A percentile compares a stretch with the other conserved stretches of the same genome.
phyloP scores from a whole-genome alignment of 1,140 invertebrate genomes.

The Ephestia elutella region DNA sequence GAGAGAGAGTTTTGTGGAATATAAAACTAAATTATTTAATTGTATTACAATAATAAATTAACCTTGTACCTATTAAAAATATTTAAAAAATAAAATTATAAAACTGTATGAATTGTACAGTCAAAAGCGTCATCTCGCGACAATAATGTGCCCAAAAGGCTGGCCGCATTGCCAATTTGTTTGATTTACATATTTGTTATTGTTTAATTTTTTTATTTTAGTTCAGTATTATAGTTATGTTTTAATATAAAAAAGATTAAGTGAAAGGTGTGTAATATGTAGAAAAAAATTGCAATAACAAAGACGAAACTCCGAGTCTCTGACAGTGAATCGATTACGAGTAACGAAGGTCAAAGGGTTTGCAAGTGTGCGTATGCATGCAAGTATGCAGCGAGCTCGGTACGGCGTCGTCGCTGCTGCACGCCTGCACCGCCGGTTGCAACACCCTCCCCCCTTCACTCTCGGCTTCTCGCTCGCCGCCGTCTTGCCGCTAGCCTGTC shows the following conservation, averaged over 20 bases:
- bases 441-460: slow-evolving; percentile 69
- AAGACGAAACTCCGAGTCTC: slow-evolving; percentile 53
- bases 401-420: slow-evolving; percentile 72
- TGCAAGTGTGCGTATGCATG: slow-evolving; percentile 68
- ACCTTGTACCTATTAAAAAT: no score
- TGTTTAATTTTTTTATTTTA: no score
- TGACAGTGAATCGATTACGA: slow-evolving; percentile 67
- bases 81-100: no score
- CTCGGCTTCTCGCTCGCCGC: slow-evolving; percentile 68
- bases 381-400: slow-evolving; percentile 72
- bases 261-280: neutral
- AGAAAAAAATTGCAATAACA: slow-evolving; percentile 40
- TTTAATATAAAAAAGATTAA: neutral
- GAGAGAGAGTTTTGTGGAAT: no score
- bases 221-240: no score
- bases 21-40: no score
- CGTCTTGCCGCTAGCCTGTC: slow-evolving; percentile 72
- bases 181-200: no score
- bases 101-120: no score
- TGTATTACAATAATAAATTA: no score
- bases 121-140: no score
- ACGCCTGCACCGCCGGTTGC: slow-evolving; percentile 72
- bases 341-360: slow-evolving; percentile 69
- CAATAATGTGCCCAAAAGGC: no score
- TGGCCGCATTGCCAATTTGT: no score